Conservation (phyloP, 2,888 invertebrate genomes). For the Aphodius granarius region DNA sequence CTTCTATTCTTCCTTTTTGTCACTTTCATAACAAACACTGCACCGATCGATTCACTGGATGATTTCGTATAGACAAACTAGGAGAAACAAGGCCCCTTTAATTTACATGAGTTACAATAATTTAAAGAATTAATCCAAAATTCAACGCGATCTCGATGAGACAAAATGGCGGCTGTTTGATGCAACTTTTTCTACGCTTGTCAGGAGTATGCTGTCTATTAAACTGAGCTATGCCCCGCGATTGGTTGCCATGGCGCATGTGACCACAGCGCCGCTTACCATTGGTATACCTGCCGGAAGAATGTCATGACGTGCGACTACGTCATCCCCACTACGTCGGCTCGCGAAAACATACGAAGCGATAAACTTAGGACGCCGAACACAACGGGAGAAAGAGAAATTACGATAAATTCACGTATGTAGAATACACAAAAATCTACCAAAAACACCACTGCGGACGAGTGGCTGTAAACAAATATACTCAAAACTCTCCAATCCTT, state of each 20-base stretch:
- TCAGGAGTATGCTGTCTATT: constrained; percentile 72
- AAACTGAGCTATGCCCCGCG: constrained; percentile 47
- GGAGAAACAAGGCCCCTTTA: constrained; percentile 51
- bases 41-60: constrained; percentile 47
- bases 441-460: background rate
- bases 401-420: background rate
- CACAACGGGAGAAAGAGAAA: background rate
- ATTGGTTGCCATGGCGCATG: constrained; percentile 56
- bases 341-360: background rate
- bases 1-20: constrained; percentile 62
- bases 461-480: background rate
- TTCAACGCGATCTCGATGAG: constrained; percentile 76
- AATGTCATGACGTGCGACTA: constrained; percentile 52
- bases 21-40: constrained; percentile 53
- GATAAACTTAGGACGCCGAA: background rate
- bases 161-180: constrained; percentile 95
- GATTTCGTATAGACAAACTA: constrained; percentile 48
- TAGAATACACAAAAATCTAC: background rate
- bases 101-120: constrained; percentile 59
- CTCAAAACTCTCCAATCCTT: background rate
- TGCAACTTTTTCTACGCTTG: constrained; percentile 95
- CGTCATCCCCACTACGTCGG: constrained; percentile 50
- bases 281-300: constrained; percentile 55
- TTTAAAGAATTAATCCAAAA: constrained; percentile 73
- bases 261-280: constrained; percentile 46